Conservation (phyloP, 2,888 invertebrate species). For the Achlya flavicornis region DNA sequence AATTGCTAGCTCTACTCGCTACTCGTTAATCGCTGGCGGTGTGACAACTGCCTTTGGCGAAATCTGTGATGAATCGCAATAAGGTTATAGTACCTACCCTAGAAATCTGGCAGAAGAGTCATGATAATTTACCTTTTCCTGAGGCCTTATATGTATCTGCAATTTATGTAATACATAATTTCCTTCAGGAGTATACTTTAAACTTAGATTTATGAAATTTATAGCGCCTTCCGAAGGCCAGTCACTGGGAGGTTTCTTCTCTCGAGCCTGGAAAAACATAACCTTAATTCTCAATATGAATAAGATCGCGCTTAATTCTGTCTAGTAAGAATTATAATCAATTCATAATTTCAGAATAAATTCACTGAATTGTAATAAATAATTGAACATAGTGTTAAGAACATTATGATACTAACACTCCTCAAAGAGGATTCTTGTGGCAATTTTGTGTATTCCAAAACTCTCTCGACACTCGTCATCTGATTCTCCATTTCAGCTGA, state of each 20-base stretch:
- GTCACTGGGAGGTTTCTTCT: constrained; percentile 62
- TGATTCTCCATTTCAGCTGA: constrained; percentile 93
- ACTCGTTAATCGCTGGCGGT: no score
- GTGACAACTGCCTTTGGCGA: no score
- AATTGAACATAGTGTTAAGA: no score
- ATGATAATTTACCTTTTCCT: constrained; percentile 72
- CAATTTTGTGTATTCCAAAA: constrained; percentile 86
- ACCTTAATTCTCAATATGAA: background rate
- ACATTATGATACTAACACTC: constrained; percentile 42
- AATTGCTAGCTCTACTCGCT: no score
- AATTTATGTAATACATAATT: constrained; percentile 82
- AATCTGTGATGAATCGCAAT: no score
- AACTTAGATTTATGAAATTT: constrained; percentile 74
- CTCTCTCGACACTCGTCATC: constrained; percentile 92
- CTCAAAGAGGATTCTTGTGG: constrained; percentile 78
- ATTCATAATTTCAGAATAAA: background rate
- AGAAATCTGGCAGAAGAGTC: background rate
- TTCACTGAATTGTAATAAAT: background rate
- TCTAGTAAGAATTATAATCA: background rate
- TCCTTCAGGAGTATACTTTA: constrained; percentile 80
- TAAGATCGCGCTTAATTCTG: background rate
- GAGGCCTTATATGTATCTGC: constrained; percentile 71
- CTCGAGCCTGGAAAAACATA: constrained; percentile 44
- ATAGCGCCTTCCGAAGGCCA: constrained; percentile 84
- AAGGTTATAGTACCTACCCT: no score